phyloP scores from a whole-genome alignment of 2,113 vertebrate species.

The Odobenus rosmarus region DNA sequence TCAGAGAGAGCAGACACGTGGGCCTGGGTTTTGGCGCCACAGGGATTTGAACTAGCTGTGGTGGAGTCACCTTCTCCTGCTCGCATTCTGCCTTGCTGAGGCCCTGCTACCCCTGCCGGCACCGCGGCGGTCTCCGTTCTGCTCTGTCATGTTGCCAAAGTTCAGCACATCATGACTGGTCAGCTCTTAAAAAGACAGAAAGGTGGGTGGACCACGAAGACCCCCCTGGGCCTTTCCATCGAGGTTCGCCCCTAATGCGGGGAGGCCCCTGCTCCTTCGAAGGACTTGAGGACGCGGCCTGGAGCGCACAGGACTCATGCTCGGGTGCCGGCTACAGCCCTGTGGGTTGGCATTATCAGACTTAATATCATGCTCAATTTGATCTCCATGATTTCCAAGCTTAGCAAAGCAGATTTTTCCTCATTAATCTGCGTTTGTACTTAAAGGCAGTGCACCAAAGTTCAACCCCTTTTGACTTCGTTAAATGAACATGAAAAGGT shows the following conservation, averaged over 20 bases:
- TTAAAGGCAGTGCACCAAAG: slow-evolving; percentile 15
- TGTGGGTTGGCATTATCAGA: not conserved
- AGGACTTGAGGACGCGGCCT: not conserved
- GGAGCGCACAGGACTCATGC: rapidly evolving
- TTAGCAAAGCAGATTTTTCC: slow-evolving; percentile 62
- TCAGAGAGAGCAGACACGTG: not conserved
- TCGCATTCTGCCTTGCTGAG: not conserved
- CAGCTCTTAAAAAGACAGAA: not conserved
- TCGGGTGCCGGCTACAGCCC: not conserved
- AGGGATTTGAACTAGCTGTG: not conserved
- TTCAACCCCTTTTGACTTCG: slow-evolving; percentile 42
- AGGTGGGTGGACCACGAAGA: not conserved
- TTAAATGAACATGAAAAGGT: slow-evolving; percentile 64
- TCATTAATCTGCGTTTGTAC: slow-evolving; percentile 67
- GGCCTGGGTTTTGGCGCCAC: not conserved
- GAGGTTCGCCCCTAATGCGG: not conserved
- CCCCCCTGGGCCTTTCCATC: too few relatives aligned
- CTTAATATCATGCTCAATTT: slow-evolving; percentile 46
- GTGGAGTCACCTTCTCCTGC: not conserved
- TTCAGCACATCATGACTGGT: not conserved
- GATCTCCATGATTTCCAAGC: slow-evolving; percentile 44
- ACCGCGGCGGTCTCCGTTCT: rapidly evolving
- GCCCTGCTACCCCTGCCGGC: not conserved
- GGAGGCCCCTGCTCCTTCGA: not conserved
- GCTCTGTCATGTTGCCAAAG: not conserved